Evolutionary conservation across 2,797 vertebrate species (phyloP).

Genomic region (Melanotaenia boesemani): DNA sequence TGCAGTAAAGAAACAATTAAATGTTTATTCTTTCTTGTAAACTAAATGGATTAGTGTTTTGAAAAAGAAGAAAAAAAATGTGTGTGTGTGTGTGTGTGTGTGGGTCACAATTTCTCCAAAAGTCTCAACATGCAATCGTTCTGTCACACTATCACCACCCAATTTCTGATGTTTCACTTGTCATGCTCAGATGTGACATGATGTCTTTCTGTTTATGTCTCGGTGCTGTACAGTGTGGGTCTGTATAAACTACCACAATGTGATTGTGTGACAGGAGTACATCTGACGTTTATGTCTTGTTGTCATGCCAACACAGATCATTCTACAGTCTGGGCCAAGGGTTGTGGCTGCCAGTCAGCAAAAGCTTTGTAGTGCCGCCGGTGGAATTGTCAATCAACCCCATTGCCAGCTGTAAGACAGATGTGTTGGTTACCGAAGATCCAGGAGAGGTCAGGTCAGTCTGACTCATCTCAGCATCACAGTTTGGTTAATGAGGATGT

Average conservation of each 20-base stretch:
- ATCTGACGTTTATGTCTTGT: constrained; percentile 41
- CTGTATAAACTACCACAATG: not conserved
- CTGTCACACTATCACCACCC: not conserved
- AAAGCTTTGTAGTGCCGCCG: constrained; percentile 97
- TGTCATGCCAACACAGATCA: constrained; percentile 83
- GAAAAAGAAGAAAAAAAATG: too few relatives aligned
- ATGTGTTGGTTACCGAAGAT: constrained; percentile 96
- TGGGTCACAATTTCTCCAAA: not conserved
- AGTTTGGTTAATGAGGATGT: not conserved
- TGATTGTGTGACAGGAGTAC: constrained; percentile 11
- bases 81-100: too few relatives aligned
- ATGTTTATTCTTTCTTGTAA: not conserved
- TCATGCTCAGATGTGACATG: not conserved
- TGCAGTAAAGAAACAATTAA: too few relatives aligned
- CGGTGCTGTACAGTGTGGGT: not conserved
- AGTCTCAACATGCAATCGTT: not conserved
- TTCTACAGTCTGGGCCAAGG: constrained; percentile 98
- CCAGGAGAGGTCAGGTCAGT: constrained; percentile 97
- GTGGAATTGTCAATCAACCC: constrained; percentile 98
- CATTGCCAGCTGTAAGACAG: constrained; percentile 98
- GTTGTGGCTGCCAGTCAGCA: constrained; percentile 98
- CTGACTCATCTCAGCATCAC: constrained; percentile 13
- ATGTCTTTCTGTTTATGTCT: constrained; percentile 4
- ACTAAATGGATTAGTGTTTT: not conserved
- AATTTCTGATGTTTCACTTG: not conserved